Base-by-base conservation (phyloP, 2,797 vertebrate genomes). In the Vireo griseus region DNA sequence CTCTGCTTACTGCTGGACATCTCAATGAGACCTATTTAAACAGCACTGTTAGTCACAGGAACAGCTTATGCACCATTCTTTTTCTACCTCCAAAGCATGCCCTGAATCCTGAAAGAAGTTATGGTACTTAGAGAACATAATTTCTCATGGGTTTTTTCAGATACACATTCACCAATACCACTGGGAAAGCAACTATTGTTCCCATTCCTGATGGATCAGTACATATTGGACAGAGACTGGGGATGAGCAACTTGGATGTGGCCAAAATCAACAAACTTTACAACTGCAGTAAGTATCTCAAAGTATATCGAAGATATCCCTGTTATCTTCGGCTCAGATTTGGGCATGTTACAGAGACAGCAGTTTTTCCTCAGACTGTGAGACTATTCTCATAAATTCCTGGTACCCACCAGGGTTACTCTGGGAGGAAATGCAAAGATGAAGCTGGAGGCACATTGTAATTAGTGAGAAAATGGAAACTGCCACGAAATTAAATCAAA, bases 191-290 rank as follows among this genome's bases (percentile, higher is more conserved):
- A 66, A 99, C 98, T 35, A 98, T 99, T 77, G 97, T 99, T 58
- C 99, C 98, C 58, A 98, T 97, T 97, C 99, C 98, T 67, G 98
- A 99, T 95, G 97, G 96, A 55, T 97, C 98, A 59, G 97, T 98
- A 91, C 97, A 97, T 42, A 98, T 99, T 91, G 99, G 98, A 63
- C 98, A 99, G 92, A 96, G 98, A 84, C 98, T 98, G 45, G 98
- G 98, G 86, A 97, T 98, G 58, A 99, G 98, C 92, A 88, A 88
- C 54, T 89, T 98, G 78, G 98, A 99, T 28, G 97, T 99, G 79
- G 98, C 98, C 93, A 99, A 99, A 97, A 99, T 99, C 94, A 99
- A 99, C 86, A 96, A 97, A 71, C 98, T 99, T 10, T 99, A 99
- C 96, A 96, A 98, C 50, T 99, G 98, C 84, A 98, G 98, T 98